These are phyloP conservation scores for Abrostola triplasia DNA, from an alignment of 2,888 invertebrate genomes.

Conservation along the genomic window DNA sequence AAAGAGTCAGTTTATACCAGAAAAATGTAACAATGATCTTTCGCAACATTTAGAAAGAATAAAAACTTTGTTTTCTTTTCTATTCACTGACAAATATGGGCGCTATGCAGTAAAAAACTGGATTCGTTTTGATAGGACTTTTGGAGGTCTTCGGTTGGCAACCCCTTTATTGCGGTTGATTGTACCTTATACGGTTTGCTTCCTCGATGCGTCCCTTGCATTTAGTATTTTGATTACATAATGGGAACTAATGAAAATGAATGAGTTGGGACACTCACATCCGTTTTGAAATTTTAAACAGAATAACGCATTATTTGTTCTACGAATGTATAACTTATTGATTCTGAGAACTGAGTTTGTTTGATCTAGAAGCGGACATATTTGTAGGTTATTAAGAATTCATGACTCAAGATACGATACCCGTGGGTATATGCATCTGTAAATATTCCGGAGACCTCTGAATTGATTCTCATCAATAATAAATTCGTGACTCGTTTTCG, in stretches of 20 bases:
- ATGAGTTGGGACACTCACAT: slow-evolving; percentile 59
- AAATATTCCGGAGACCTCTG: slow-evolving; percentile 30
- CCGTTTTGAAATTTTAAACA: slow-evolving; percentile 55
- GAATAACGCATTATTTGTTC: slow-evolving; percentile 56
- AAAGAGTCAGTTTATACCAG: slow-evolving; percentile 72
- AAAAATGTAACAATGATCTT: slow-evolving; percentile 66
- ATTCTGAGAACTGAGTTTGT: slow-evolving; percentile 49
- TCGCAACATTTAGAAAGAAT: slow-evolving; percentile 69
- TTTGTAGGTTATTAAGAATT: slow-evolving; percentile 47
- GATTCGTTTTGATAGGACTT: slow-evolving; percentile 62
- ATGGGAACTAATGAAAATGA: slow-evolving; percentile 67
- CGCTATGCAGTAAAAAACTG: slow-evolving; percentile 61
- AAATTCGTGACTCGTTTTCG: slow-evolving; percentile 70
- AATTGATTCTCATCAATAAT: slow-evolving; percentile 63
- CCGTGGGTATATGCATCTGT: slow-evolving; percentile 31
- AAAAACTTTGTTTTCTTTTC: slow-evolving; percentile 73
- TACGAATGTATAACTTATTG: slow-evolving; percentile 49
- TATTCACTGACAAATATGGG: slow-evolving; percentile 65
- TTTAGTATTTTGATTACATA: slow-evolving; percentile 66
- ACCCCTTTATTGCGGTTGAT: slow-evolving; percentile 62
- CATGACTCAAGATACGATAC: slow-evolving; percentile 37
- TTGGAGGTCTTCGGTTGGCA: slow-evolving; percentile 61
- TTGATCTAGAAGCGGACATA: slow-evolving; percentile 46
- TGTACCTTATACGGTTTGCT: slow-evolving; percentile 65
- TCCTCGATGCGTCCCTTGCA: slow-evolving; percentile 60